Evolutionary conservation across 2,797 vertebrate species (phyloP).

Genomic region (Neoniphon sammara): DNA sequence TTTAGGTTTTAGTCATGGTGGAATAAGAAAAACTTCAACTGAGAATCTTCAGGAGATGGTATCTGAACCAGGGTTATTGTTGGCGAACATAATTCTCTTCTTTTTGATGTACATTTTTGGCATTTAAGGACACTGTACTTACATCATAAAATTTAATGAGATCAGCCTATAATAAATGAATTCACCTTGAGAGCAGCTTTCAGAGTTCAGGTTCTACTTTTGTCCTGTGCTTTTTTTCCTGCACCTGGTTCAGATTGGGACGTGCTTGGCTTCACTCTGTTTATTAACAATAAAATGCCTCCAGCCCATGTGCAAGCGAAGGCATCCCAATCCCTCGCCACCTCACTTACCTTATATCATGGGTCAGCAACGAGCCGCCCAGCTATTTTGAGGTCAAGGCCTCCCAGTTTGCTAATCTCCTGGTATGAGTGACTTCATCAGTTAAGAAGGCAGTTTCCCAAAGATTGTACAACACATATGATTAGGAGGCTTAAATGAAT

Average conservation of each 20-base stretch:
- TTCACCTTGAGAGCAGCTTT: not conserved
- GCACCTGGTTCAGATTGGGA: constrained; percentile 29
- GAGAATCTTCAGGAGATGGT: too few relatives aligned
- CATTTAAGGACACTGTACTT: not conserved
- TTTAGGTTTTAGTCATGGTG: too few relatives aligned
- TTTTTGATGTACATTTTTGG: constrained; percentile 5
- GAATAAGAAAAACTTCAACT: too few relatives aligned
- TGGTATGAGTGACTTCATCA: constrained; percentile 80
- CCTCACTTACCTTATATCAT: constrained; percentile 32
- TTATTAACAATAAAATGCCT: not conserved
- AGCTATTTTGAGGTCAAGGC: constrained; percentile 57
- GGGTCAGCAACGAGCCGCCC: constrained; percentile 53
- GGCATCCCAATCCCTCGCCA: not conserved
- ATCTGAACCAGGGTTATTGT: too few relatives aligned
- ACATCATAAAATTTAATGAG: not conserved
- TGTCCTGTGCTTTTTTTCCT: constrained; percentile 16
- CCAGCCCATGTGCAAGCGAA: not conserved
- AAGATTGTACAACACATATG: constrained; percentile 65
- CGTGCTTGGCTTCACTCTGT: not conserved
- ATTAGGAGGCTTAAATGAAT: constrained; percentile 78
- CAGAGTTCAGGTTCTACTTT: not conserved
- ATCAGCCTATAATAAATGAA: not conserved
- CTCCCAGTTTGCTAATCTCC: constrained; percentile 70
- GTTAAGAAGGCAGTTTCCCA: constrained; percentile 60
- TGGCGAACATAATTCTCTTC: constrained; percentile 23